Percentiles rank a stretch among this genome's conserved stretches.
Conservation (phyloP, 1,140 invertebrate species). For the Cydia fagiglandana region DNA sequence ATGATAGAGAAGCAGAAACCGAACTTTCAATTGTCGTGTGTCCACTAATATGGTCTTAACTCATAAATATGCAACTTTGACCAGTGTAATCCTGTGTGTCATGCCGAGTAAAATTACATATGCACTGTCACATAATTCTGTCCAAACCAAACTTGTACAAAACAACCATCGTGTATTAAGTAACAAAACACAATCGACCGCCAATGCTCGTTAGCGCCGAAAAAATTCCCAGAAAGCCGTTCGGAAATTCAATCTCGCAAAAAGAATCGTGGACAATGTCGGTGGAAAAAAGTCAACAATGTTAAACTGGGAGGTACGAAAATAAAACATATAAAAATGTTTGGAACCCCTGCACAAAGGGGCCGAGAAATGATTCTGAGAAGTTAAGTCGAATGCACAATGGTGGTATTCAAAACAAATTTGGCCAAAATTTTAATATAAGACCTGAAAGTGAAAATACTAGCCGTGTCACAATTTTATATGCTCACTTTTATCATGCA, state of each 20-base stretch:
- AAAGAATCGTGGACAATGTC: slow-evolving; percentile 50
- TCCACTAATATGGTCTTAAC: no score
- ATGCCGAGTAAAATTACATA: not conserved
- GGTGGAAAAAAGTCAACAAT: slow-evolving; percentile 63
- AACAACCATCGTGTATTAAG: not conserved
- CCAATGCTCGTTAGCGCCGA: slow-evolving; percentile 16
- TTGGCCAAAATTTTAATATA: not conserved
- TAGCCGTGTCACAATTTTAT: no score
- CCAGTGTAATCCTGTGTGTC: not conserved
- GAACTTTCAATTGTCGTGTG: no score
- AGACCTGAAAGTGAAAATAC: not conserved
- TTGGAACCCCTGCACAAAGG: slow-evolving; percentile 41
- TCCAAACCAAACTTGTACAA: not conserved
- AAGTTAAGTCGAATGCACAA: slow-evolving; percentile 39
- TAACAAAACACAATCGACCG: slow-evolving; percentile 13
- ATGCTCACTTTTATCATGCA: no score
- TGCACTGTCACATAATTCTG: not conserved
- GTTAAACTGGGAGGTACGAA: slow-evolving; percentile 62
- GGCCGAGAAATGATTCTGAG: slow-evolving; percentile 48
- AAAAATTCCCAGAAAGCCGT: slow-evolving; percentile 21
- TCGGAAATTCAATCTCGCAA: slow-evolving; percentile 33
- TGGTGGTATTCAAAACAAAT: slow-evolving; percentile 23
- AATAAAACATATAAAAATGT: slow-evolving; percentile 56
- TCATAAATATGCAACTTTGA: no score
- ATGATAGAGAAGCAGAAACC: no score